Evolutionary conservation across 2,888 invertebrate genomes (phyloP), one percentile per base, ranked within the genome.

Genomic region (Lucinisca nassula): DNA sequence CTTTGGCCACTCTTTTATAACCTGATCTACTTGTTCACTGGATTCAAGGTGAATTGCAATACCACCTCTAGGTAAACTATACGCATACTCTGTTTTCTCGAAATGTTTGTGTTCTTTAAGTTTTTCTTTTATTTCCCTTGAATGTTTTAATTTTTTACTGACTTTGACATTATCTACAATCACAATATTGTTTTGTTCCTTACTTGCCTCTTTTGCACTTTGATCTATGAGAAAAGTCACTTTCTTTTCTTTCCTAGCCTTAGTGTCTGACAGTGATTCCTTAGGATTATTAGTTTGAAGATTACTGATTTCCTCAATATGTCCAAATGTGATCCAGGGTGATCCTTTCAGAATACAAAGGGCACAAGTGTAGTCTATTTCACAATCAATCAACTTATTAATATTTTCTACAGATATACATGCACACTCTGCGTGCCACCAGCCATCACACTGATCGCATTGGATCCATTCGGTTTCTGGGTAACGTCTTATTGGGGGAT

Each of bases 361-460:
- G 14, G 67, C 67, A 35, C 67, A 67, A 17, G 67, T 35, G 21
- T 67, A 67, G n/a, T n/a, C 21, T 6, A 67, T 8, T 17, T 67
- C 17, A n/a, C 35, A 35, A 30, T 17, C 3, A 21, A 21, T 2
- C 17, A 21, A 17, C 21, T n/a, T 55, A n/a, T 8, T 35, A 35
- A 6, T 30, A 21, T 67, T 35, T 35, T 67, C 67, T 30, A 17
- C 35, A 17, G 32, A 17, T 4, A 67, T 21, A 35, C 67, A 67
- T 1, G 67, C 67, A 67, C 67, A 67, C 24, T 67, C 67, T 35
- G 35, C 35, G 35, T 67, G 67, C 67, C 67, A 67, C 67, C 67
- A 67, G 27, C 21, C 3, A 35, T 67, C 67, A 67, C 67, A 67
- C 8, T 67, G 32, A 35, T 67, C 35, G 35, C 67, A 67, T 14